Base-by-base conservation (phyloP, 2,888 invertebrate genomes). In the Dorcus parallelipipedus region DNA sequence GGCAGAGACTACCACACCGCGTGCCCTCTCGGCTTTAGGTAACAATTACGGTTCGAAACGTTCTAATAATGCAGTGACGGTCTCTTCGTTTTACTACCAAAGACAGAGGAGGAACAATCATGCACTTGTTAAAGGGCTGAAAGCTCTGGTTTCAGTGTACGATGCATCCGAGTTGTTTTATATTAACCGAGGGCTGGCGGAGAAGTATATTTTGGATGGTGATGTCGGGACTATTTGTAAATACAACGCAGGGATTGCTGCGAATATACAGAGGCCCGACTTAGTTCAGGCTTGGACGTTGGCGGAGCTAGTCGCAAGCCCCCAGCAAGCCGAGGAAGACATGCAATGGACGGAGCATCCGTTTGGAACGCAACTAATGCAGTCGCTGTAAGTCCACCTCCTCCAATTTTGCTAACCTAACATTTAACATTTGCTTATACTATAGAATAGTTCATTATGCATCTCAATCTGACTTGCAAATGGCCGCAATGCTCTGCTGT, bases 401-500 rank as follows among this genome's bases (percentile, higher is more conserved):
- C 3, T 45, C 17, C 20, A 4, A 20, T 23, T 6, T 10, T 20
- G 9, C 45, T 17, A 4, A 33, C 26, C 7, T 45, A 45, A 20
- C 10, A 40, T 40, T 41, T 41, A 10, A 14, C 41, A n/a, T n/a
- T 1, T 14, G 17, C 14, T 42, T 14, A 42, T 8, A 42, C 6
- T 6, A 42, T 42, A 90, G 90, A 74, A 93, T 93, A 71, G 83
- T 86, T 49, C 91, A 93, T 77, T 93, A 90, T 74, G 91, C 92
- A 0, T 83, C 84, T 65, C 84, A 89, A 53, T 86, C 88, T 5
- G 96, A 97, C 76, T 83, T 96, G 10, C 97, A 97, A 80, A 97
- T 93, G 78, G 93, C 96, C 3, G 96, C 95, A 1, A 93, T 97
- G 90, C 75, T 97, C 57, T 90, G 92, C 62, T 95, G 96, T 73